Percentiles rank a stretch among this genome's conserved stretches.
Conservation (phyloP, 2,888 invertebrate species). For the Drosophila buzzatii region DNA sequence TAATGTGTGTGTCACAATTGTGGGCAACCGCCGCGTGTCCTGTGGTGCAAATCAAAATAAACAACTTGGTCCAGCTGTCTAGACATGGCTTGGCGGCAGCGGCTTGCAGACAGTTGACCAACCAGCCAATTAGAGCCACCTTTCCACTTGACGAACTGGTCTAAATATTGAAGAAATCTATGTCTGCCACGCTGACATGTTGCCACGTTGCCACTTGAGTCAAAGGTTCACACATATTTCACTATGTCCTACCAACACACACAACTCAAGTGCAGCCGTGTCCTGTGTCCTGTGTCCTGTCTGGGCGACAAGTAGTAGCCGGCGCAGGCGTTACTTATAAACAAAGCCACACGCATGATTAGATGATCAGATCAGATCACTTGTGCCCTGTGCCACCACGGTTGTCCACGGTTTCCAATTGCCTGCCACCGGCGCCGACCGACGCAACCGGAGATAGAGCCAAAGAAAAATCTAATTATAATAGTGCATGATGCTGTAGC, state of each 20-base stretch:
- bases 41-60: conserved; percentile 70
- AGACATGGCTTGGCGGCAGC: conserved; percentile 48
- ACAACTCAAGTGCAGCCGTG: conserved; percentile 59
- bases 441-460: background rate
- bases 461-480: background rate
- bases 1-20: conserved; percentile 51
- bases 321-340: conserved; percentile 68
- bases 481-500: background rate
- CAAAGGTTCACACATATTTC: conserved; percentile 73
- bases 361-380: conserved; percentile 56
- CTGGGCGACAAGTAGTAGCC: conserved; percentile 50
- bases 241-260: conserved; percentile 56
- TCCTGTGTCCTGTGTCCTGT: conserved; percentile 37
- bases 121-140: conserved; percentile 55
- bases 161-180: conserved; percentile 60
- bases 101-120: conserved; percentile 27
- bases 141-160: conserved; percentile 52
- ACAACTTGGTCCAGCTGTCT: conserved; percentile 54
- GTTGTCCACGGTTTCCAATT: conserved; percentile 62
- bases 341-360: conserved; percentile 69
- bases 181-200: conserved; percentile 44
- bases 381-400: background rate
- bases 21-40: conserved; percentile 46
- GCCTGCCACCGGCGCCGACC: conserved; percentile 50
- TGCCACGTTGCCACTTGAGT: conserved; percentile 48